Conservation (phyloP, 2,113 vertebrate genomes). For the Festucalex cinctus region DNA sequence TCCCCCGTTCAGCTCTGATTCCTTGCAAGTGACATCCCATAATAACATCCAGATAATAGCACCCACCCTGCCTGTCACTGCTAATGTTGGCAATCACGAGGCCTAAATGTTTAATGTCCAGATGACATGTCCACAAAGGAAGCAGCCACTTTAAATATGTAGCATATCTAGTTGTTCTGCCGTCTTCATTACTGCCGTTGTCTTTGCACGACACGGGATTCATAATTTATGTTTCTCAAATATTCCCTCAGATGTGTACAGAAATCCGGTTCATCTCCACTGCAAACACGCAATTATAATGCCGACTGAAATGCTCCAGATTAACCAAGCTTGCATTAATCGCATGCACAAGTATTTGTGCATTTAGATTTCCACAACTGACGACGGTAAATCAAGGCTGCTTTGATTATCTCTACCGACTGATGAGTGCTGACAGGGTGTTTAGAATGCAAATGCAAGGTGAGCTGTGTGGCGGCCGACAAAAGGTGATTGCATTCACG, state of each 20-base stretch:
- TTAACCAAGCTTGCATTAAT: conserved; percentile 32
- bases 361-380: conserved; percentile 36
- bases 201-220: conserved; percentile 44
- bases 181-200: conserved; percentile 49
- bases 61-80: conserved; percentile 17
- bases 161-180: conserved; percentile 54
- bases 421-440: conserved; percentile 43
- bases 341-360: conserved; percentile 32
- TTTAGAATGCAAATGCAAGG: conserved; percentile 59
- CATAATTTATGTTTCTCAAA: conserved; percentile 65
- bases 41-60: conserved; percentile 29
- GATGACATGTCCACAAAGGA: conserved; percentile 55
- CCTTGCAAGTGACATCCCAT: conserved; percentile 20
- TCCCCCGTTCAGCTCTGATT: conserved; percentile 19
- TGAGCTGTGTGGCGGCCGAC: conserved; percentile 41
- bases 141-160: conserved; percentile 62
- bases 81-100: conserved; percentile 36
- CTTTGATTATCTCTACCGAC: conserved; percentile 52
- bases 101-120: conserved; percentile 53
- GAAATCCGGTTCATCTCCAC: conserved; percentile 30
- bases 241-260: conserved; percentile 57
- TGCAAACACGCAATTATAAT: conserved; percentile 22
- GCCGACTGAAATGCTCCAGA: conserved; percentile 22
- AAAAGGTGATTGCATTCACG: conserved; percentile 52
- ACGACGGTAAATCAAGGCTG: conserved; percentile 52